Evolutionary conservation across 2,797 vertebrate genomes (phyloP), one percentile per base, ranked within the genome.

Genomic region (Poecilia gillii): DNA sequence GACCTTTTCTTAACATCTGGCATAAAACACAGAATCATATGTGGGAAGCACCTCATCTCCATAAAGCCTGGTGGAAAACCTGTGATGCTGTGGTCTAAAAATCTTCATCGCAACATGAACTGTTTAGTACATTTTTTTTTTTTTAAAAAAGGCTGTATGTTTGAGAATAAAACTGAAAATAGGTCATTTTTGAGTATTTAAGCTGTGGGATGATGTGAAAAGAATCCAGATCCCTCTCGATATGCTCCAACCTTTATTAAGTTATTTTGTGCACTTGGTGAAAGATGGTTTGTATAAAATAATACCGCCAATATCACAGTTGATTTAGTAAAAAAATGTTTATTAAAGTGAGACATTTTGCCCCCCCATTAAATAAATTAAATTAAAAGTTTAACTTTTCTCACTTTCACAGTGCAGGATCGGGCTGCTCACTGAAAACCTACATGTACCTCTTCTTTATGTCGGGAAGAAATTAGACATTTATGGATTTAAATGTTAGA

Each of bases 401-500:
- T 59, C 2, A 31, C 13, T 6, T 28, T 28, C 13, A 31, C 57
- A 59, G 2, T 18, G 59, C 3, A 23, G 20, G 36, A 66, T 68
- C 23, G 39, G 8, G 36, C 18, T 66, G 1, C 25, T 71, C 43
- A 18, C 41, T 45, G 68, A 46, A 72, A 72, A 72, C 41, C 43
- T 8, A 39, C 23, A 13, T 18, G 25, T 55, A 74, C 13, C 77
- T 70, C 43, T 64, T 55, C 49, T 73, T 59, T 25, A 11, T 68
- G 36, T 76, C 43, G n/a, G 0, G 78, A 41, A 77, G 36, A 82
- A 25, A 77, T 49, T n/a, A 45, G 79, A 76, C 49, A 72, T 45
- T 53, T 43, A 18, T 85, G 59, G 66, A 71, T 84, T 81, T 85
- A 18, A 57, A 49, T 72, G 64, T 85, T 66, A 70, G 64, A 85